Evolutionary conservation across 2,797 vertebrate genomes (phyloP), one percentile per base, ranked within the genome.

Genomic region (Schizopygopsis pylzovi): DNA sequence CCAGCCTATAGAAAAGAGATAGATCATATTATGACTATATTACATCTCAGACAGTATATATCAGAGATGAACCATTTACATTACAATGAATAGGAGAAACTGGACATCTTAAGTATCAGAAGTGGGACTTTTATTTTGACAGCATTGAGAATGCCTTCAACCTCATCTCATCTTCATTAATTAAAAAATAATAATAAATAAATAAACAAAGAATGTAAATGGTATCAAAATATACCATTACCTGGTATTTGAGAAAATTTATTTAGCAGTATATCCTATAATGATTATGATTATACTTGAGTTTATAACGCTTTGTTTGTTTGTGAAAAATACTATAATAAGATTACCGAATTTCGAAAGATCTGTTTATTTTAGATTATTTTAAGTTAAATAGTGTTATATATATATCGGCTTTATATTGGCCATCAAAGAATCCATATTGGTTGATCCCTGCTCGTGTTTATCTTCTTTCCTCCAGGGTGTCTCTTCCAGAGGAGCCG

Each of bases 401-500:
- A 20, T 56, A 20, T 54, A 56, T 22, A 70, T 41, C 4, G 6
- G 41, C 15, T 16, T 52, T 16, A 52, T 52, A 33, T 33, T 16
- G 13, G 22, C 71, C 43, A 49, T 73, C 45, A 33, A 75, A 13
- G 4, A 54, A n/a, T 45, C 41, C 5, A 72, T 45, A 45, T 45
- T 12, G 1, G 22, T 15, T 73, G n/a, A 54, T 10, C 4, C 25
- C 15, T 41, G n/a, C 4, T 71, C 6, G 25, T 78, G 37, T 33
- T 83, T 49, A 52, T 9, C 54, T 68, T 77, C 59, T 82, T 52
- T 73, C 25, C 11, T 61, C 0, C 85, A 99, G 98, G 37, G 95
- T 99, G 41, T 96, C 96, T 61, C 96, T 99, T 68, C 98, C 98
- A 0, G 98, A 99, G 91, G 98, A 99, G 90, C 97, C 98, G 0